phyloP scores from a whole-genome alignment of 2,797 vertebrate genomes.

The Melanotaenia pygmaea region DNA sequence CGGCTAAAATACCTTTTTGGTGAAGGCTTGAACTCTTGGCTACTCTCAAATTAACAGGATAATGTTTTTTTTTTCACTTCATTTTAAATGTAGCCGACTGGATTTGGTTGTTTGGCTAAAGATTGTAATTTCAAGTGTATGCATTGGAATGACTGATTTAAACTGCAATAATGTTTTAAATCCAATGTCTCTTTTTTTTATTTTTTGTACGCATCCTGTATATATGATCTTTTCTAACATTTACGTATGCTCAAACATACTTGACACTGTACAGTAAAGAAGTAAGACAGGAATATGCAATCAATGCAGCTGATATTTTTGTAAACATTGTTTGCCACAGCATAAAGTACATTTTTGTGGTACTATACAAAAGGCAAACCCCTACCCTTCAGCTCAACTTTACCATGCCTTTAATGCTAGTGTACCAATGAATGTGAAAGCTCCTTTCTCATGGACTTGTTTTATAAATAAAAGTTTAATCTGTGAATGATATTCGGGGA shows the following conservation, averaged over 20 bases:
- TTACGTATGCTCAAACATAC: conserved; percentile 62
- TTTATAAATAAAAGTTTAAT: conserved; percentile 81
- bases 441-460: conserved; percentile 73
- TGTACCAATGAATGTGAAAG: conserved; percentile 84
- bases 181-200: conserved; percentile 28
- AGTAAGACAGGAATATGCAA: conserved; percentile 69
- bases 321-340: conserved; percentile 58
- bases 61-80: conserved; percentile 28
- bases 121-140: conserved; percentile 49
- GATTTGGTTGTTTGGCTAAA: conserved; percentile 48
- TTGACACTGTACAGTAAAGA: conserved; percentile 74
- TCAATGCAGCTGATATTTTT: conserved; percentile 71
- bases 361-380: conserved; percentile 48
- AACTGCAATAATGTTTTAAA: conserved; percentile 59
- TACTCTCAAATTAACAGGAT: conserved; percentile 30
- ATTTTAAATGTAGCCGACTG: conserved; percentile 51
- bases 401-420: conserved; percentile 79
- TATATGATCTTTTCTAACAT: conserved; percentile 67
- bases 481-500: conserved; percentile 58
- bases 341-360: conserved; percentile 38
- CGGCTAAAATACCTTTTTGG: conserved; percentile 57
- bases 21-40: conserved; percentile 63
- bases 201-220: conserved; percentile 61
- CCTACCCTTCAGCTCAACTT: conserved; percentile 44
- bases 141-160: conserved; percentile 49